A percentile compares a stretch with the other conserved stretches of the same genome.
phyloP scores from a whole-genome alignment of 2,888 invertebrate species.

The Agapostemon virescens region DNA sequence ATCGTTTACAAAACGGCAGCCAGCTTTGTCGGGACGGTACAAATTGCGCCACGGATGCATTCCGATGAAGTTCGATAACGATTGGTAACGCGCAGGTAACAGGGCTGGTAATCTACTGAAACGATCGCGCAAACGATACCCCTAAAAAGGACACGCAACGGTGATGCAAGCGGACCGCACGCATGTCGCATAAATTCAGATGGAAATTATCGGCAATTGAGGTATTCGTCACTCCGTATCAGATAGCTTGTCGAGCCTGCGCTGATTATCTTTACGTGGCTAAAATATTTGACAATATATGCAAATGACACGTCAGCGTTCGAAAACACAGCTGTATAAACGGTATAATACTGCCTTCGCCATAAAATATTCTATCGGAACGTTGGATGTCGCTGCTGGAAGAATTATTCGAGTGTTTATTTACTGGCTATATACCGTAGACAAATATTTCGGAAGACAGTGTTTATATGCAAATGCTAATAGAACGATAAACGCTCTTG shows the following conservation, averaged over 20 bases:
- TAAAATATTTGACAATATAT: constrained; percentile 2
- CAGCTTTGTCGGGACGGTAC: constrained; percentile 61
- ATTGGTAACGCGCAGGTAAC: constrained; percentile 64
- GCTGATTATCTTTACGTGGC: not conserved
- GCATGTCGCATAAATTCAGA: constrained; percentile 34
- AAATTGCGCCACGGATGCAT: constrained; percentile 63
- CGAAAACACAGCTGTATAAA: not conserved
- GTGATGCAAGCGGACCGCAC: constrained; percentile 26
- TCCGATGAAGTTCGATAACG: constrained; percentile 60
- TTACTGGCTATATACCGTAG: not conserved
- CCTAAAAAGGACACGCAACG: constrained; percentile 34
- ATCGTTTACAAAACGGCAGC: constrained; percentile 54
- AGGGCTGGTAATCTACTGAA: constrained; percentile 48
- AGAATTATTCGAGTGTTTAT: not conserved
- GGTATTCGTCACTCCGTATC: constrained; percentile 34
- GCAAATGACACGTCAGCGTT: constrained; percentile 5
- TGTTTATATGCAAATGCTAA: not conserved
- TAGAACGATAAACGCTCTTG: not conserved
- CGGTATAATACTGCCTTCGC: not conserved
- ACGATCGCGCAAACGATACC: constrained; percentile 48
- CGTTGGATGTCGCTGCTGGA: not conserved
- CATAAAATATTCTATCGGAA: not conserved
- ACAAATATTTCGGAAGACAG: not conserved
- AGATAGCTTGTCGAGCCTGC: not conserved
- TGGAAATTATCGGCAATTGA: constrained; percentile 34